Percentiles rank a stretch among this genome's conserved stretches.
Evolutionary conservation across 2,888 invertebrate species (phyloP).

Genomic region (Peribatodes rhomboidaria): DNA sequence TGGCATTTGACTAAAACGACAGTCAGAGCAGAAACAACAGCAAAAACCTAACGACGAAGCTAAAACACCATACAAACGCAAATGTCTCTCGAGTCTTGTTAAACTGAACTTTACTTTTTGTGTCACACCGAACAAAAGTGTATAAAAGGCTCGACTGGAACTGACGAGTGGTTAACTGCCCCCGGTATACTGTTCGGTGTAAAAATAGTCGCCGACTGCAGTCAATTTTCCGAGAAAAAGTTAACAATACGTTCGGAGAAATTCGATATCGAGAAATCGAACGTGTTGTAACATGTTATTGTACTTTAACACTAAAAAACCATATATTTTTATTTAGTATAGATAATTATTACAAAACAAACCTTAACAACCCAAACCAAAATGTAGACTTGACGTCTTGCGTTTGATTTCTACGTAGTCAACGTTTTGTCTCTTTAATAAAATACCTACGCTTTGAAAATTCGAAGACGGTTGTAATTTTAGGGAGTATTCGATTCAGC

Average conservation of each 20-base stretch:
- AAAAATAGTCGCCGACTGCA: slow-evolving; percentile 6
- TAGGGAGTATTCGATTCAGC: too few species aligned
- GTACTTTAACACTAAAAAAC: background rate
- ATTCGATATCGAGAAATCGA: background rate
- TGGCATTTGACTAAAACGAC: too few species aligned
- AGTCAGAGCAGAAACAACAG: too few species aligned
- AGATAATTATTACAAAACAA: too few species aligned
- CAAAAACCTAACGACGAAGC: background rate
- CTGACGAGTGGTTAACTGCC: slow-evolving; percentile 18
- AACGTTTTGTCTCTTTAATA: too few species aligned
- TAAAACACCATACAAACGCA: background rate
- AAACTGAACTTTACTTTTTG: slow-evolving; percentile 8
- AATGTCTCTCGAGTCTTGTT: slow-evolving; percentile 5
- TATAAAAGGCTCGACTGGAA: slow-evolving; percentile 5
- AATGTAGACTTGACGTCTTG: too few species aligned
- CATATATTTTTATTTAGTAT: too few species aligned
- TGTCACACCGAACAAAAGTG: slow-evolving; percentile 5
- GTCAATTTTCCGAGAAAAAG: slow-evolving; percentile 4
- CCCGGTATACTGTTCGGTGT: slow-evolving; percentile 1
- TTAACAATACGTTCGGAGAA: too few species aligned
- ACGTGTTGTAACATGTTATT: slow-evolving; percentile 3
- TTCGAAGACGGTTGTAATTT: too few species aligned
- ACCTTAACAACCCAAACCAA: background rate
- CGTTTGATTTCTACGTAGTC: too few species aligned
- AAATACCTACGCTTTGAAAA: too few species aligned